phyloP scores from a whole-genome alignment of 2,113 vertebrate species.

The Sprattus sprattus region DNA sequence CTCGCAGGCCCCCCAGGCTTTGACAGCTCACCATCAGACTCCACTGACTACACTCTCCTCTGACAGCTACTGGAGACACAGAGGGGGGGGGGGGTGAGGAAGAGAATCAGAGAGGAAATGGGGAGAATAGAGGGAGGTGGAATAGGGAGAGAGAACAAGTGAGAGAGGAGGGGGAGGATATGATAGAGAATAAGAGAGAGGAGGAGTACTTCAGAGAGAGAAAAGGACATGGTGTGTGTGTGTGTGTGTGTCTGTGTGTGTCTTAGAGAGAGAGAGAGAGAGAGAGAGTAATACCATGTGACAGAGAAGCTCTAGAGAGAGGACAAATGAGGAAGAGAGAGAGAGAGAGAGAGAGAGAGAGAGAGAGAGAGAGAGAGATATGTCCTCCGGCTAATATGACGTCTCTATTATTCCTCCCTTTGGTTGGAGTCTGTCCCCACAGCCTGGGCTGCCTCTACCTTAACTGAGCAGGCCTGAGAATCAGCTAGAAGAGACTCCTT shows the following conservation, averaged over 20 bases:
- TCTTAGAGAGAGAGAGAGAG: neutral
- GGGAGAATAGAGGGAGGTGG: neutral
- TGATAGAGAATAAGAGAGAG: too few relatives aligned
- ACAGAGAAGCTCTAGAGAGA: neutral
- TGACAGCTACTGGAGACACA: neutral
- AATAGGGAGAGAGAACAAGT: too few relatives aligned
- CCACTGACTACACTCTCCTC: neutral
- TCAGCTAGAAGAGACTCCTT: neutral
- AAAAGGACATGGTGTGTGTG: too few relatives aligned
- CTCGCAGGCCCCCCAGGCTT: neutral
- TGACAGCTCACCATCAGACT: conserved; percentile 11
- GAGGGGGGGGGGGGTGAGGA: neutral
- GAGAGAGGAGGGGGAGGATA: too few relatives aligned
- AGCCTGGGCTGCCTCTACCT: neutral
- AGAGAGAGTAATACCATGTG: neutral
- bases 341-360: too few relatives aligned
- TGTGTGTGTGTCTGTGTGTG: conserved; percentile 48
- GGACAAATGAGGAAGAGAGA: neutral
- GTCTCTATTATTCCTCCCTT: neutral
- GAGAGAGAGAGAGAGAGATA: conserved; percentile 15
- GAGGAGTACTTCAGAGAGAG: too few relatives aligned
- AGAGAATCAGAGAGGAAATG: neutral
- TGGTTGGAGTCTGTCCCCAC: neutral
- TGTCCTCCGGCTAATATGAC: neutral
- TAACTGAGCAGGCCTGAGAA: neutral